Conservation (phyloP, 2,888 invertebrate species). For the Pomacea canaliculata region DNA sequence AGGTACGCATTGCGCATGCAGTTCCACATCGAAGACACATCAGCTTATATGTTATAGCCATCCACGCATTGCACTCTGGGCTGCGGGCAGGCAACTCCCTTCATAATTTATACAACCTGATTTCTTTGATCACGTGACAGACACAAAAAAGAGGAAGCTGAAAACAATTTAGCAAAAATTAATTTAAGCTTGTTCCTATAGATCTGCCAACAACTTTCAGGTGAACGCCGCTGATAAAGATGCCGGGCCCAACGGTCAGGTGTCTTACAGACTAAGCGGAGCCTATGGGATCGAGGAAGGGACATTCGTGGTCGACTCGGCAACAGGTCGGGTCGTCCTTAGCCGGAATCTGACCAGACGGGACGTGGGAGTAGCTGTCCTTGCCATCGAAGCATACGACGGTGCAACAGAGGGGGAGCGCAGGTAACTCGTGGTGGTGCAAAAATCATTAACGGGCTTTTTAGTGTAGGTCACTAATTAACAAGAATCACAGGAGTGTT, state of each 20-base stretch:
- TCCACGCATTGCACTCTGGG: too few species aligned
- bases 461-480: too few species aligned
- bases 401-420: not conserved
- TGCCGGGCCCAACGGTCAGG: conserved; percentile 17
- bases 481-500: too few species aligned
- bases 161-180: not conserved
- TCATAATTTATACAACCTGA: not conserved
- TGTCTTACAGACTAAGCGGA: conserved; percentile 12
- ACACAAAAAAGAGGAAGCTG: not conserved
- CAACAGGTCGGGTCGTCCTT: conserved; percentile 14
- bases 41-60: too few species aligned
- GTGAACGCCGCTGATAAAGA: conserved; percentile 31
- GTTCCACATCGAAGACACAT: too few species aligned
- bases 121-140: not conserved
- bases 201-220: not conserved
- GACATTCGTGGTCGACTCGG: conserved; percentile 13
- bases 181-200: too few species aligned
- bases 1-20: conserved; percentile 10
- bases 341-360: conserved; percentile 4
- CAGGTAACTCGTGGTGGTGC: too few species aligned
- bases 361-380: conserved; percentile 7
- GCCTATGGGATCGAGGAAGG: not conserved
- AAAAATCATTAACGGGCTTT: too few species aligned
- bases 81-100: too few species aligned
- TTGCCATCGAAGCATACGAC: conserved; percentile 9